These are phyloP conservation scores for Dicycla oo DNA, from an alignment of 2,888 invertebrate genomes.

Conservation along the genomic window DNA sequence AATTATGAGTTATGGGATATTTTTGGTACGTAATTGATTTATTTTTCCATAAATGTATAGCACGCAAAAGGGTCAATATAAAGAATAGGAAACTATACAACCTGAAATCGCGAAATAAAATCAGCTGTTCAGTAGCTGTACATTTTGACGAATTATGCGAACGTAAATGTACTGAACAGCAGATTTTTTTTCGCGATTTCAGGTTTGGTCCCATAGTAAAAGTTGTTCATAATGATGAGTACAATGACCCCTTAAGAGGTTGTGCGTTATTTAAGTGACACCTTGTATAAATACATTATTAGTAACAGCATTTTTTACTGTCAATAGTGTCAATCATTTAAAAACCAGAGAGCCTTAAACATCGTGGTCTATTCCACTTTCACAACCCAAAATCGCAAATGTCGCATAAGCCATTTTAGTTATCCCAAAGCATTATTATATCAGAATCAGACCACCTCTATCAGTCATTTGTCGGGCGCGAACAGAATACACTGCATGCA, in stretches of 20 bases:
- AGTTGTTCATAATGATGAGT: too few species aligned
- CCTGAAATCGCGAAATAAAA: too few species aligned
- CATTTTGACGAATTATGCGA: too few species aligned
- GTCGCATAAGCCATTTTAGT: neutral
- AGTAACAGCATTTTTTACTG: too few species aligned
- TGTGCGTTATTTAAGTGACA: too few species aligned
- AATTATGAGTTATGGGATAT: rapidly evolving
- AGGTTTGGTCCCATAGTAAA: too few species aligned
- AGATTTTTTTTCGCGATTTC: too few species aligned
- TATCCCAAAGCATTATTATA: neutral
- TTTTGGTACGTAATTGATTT: neutral
- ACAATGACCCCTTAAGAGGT: too few species aligned
- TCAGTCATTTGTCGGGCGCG: neutral
- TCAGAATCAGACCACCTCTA: too few species aligned
- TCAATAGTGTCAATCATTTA: neutral
- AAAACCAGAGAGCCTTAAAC: neutral
- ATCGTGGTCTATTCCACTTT: neutral
- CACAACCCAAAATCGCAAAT: neutral
- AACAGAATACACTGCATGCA: neutral
- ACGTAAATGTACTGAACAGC: too few species aligned
- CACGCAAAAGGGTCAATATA: neutral
- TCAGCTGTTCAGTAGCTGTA: too few species aligned
- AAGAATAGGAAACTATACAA: neutral
- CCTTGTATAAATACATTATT: too few species aligned
- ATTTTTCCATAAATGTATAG: neutral